A percentile compares a stretch with the other conserved stretches of the same genome.
Conservation (phyloP, 2,888 invertebrate species). For the Steromphala cineraria region DNA sequence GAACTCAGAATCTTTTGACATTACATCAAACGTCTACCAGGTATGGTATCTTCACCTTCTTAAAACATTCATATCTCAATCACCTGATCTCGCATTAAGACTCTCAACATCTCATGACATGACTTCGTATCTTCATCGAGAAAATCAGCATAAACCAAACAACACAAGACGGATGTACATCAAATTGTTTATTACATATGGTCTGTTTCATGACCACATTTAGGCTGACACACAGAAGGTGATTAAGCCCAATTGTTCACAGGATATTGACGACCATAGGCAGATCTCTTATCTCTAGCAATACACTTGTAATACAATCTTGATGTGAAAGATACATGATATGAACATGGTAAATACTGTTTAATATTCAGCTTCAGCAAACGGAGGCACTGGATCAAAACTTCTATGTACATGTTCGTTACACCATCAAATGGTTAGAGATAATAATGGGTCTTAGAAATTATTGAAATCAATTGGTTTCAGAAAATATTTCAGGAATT, state of each 20-base stretch:
- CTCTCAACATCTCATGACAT: no score
- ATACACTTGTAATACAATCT: not conserved
- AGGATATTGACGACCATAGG: not conserved
- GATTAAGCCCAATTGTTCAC: not conserved
- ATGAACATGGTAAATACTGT: constrained; percentile 12
- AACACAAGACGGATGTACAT: not conserved
- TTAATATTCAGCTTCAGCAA: not conserved
- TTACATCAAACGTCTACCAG: no score
- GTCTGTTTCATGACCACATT: not conserved
- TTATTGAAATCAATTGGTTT: no score
- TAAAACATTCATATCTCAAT: no score
- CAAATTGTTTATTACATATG: constrained; percentile 15
- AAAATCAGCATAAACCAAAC: not conserved
- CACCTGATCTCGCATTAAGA: no score
- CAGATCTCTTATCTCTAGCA: not conserved
- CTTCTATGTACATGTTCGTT: not conserved
- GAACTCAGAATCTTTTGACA: no score
- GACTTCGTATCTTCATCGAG: no score
- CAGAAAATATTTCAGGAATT: no score
- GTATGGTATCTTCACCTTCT: no score
- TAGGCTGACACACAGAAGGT: no score
- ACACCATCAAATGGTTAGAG: not conserved
- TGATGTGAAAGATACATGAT: constrained; percentile 4
- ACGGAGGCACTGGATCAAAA: not conserved
- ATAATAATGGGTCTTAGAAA: no score